phyloP scores from a whole-genome alignment of 1,140 invertebrate genomes.

The Macrobrachium nipponense region DNA sequence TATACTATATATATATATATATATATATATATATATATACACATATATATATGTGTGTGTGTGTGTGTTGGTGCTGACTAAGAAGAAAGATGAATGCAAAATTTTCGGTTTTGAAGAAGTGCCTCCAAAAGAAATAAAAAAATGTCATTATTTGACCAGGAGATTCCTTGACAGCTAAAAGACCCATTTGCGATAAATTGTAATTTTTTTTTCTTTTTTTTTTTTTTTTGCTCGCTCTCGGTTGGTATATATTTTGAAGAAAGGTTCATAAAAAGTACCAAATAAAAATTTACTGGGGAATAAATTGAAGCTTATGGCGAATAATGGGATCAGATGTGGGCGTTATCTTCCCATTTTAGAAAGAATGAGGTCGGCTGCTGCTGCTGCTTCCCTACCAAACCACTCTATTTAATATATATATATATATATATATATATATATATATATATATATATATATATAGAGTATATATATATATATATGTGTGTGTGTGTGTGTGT shows the following conservation, averaged over 20 bases:
- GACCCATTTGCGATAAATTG: not conserved
- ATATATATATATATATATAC: slow-evolving; percentile 17
- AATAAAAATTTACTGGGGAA: not conserved
- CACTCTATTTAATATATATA: not conserved
- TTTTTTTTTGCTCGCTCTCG: not conserved
- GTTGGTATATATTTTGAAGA: no score
- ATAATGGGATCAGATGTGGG: not conserved
- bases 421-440: slow-evolving; percentile 17
- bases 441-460: slow-evolving; percentile 20
- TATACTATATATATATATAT: slow-evolving; percentile 20
- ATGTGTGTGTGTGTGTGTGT: no score
- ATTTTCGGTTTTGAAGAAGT: no score
- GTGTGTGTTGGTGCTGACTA: no score
- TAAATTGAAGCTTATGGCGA: not conserved
- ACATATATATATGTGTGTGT: not conserved
- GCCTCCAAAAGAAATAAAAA: no score
- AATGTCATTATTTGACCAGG: no score
- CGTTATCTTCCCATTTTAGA: not conserved
- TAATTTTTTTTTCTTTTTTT: not conserved
- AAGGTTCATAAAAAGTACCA: no score
- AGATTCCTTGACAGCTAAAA: no score
- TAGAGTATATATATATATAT: no score
- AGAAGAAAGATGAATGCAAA: no score
- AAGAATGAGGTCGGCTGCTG: not conserved
- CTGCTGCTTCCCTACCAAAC: not conserved